Conservation (phyloP, 2,888 invertebrate species). For the Helicoverpa assulta region DNA sequence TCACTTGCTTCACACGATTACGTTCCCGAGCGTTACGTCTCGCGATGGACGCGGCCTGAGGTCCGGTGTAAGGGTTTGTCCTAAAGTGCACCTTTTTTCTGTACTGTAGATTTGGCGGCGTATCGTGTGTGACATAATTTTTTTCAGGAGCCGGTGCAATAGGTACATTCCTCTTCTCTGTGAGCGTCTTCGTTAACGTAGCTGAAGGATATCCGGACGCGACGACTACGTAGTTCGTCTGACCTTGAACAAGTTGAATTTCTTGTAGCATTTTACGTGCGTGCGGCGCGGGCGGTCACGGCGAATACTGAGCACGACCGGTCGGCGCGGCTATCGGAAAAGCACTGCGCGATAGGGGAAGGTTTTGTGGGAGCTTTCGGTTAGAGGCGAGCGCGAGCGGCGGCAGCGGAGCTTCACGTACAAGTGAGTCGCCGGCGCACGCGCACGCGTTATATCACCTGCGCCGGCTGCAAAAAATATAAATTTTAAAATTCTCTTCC, state of each 20-base stretch:
- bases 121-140: slow-evolving; percentile 88
- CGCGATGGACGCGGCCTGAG: slow-evolving; percentile 96
- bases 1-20: slow-evolving; percentile 98
- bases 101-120: slow-evolving; percentile 91
- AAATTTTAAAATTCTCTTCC: slow-evolving; percentile 90
- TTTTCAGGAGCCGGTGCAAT: slow-evolving; percentile 91
- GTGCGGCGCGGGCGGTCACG: slow-evolving; percentile 75
- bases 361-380: slow-evolving; percentile 77
- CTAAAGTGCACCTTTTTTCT: slow-evolving; percentile 94
- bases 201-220: slow-evolving; percentile 87
- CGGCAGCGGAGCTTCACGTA: slow-evolving; percentile 84
- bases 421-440: slow-evolving; percentile 88
- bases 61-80: slow-evolving; percentile 91
- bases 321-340: slow-evolving; percentile 79
- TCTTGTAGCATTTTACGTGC: slow-evolving; percentile 88
- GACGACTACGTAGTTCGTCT: slow-evolving; percentile 91
- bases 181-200: slow-evolving; percentile 85
- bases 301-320: slow-evolving; percentile 75
- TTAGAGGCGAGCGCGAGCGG: slow-evolving; percentile 75
- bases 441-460: slow-evolving; percentile 90
- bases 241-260: slow-evolving; percentile 88
- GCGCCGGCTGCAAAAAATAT: slow-evolving; percentile 90
- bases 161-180: slow-evolving; percentile 89
- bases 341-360: slow-evolving; percentile 78
- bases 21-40: slow-evolving; percentile 98